Conservation (phyloP, 2,797 vertebrate species). For the Aplochiton taeniatus region DNA sequence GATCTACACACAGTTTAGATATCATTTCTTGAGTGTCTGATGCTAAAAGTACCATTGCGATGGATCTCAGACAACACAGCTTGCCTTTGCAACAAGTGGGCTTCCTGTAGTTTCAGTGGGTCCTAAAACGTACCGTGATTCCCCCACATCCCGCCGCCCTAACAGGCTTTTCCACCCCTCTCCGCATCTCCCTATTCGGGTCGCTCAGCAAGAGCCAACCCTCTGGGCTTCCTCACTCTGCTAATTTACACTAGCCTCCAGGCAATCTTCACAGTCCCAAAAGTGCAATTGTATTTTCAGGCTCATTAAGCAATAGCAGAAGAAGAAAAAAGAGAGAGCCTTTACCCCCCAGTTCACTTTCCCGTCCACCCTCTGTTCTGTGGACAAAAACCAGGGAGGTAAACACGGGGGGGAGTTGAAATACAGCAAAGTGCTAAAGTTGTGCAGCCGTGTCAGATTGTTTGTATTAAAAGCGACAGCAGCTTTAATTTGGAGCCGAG, state of each 20-base stretch:
- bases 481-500: constrained; percentile 39
- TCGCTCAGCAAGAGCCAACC: constrained; percentile 75
- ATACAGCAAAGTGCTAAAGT: constrained; percentile 47
- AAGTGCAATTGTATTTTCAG: constrained; percentile 85
- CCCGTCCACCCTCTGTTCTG: constrained; percentile 49
- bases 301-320: constrained; percentile 80
- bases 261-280: constrained; percentile 80
- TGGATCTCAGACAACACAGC: constrained; percentile 8
- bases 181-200: constrained; percentile 63
- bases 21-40: not conserved
- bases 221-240: constrained; percentile 75
- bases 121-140: constrained; percentile 48
- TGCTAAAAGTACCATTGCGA: constrained; percentile 1
- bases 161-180: constrained; percentile 66
- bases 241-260: constrained; percentile 80
- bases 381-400: not conserved
- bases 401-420: constrained; percentile 13
- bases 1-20: too few relatives aligned
- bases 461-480: constrained; percentile 52
- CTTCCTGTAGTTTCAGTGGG: constrained; percentile 27
- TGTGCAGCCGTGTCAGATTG: constrained; percentile 49
- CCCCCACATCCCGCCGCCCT: constrained; percentile 48
- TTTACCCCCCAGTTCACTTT: constrained; percentile 52
- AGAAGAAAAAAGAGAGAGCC: constrained; percentile 54
- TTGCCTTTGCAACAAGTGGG: constrained; percentile 61